Conservation (phyloP, 2,113 vertebrate species). For the Antigone vipio region DNA sequence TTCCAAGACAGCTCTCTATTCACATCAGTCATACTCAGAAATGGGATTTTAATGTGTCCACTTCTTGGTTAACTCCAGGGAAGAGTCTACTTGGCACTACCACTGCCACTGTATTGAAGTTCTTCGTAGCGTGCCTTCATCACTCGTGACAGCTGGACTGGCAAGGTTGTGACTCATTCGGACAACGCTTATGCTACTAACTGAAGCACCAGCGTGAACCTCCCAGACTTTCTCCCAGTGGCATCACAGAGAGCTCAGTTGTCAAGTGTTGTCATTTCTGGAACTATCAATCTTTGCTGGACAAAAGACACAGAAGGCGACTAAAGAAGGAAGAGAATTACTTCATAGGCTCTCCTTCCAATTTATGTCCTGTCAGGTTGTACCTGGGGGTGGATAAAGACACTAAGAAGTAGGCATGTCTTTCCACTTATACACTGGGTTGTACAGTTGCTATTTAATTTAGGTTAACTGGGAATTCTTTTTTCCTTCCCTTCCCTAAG, state of each 20-base stretch:
- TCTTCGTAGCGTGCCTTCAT: neutral
- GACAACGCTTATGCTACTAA: neutral
- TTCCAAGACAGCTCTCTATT: neutral
- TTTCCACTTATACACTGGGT: neutral
- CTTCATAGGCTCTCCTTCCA: neutral
- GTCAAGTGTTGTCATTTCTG: neutral
- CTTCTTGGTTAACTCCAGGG: neutral
- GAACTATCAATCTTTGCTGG: neutral
- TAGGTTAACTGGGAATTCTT: neutral
- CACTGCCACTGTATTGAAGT: neutral
- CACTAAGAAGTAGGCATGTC: neutral
- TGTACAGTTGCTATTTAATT: neutral
- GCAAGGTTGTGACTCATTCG: neutral
- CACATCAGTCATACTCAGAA: neutral
- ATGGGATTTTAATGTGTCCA: neutral
- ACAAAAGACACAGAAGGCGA: neutral
- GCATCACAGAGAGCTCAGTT: neutral
- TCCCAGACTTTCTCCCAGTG: neutral
- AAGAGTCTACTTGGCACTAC: neutral
- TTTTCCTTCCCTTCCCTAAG: neutral
- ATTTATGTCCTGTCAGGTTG: neutral
- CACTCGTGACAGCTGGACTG: neutral
- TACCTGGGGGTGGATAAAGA: neutral
- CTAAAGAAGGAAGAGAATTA: neutral
- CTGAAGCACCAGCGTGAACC: rapidly evolving